Base-by-base conservation (phyloP, 2,797 vertebrate genomes). In the Eutrigla gurnardus region DNA sequence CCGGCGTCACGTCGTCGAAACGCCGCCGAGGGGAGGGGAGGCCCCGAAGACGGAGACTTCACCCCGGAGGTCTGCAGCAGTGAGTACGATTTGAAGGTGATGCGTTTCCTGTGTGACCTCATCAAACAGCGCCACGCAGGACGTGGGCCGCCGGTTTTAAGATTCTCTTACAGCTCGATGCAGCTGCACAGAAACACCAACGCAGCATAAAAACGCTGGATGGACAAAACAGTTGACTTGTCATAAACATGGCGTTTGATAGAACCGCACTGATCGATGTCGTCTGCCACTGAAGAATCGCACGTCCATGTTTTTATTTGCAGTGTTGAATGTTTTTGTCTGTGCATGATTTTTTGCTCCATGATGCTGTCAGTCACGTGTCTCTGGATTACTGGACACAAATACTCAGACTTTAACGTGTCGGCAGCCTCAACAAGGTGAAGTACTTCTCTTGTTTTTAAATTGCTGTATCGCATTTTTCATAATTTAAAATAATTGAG, bases 31-130 rank as follows among this genome's bases (percentile, higher is more conserved):
- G 92, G 93, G 36, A 65, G 70, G n/a, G 65, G 88, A 4, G 89
- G 86, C 65, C 60, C 88, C 6, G 92, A 90, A 0, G 64, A 55
- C 1, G 61, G 0, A 11, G 18, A 80, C 83, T 92, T 37, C 9
- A 86, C 81, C 0, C 91, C 91, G 58, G 94, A 93, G 14, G 82
- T 93, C 60, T 81, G 78, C 76, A 61, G 63, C 5, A 90, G 92
- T 7, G 92, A 95, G 0, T 94, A 95, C 32, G 98, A 99, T 32
- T 3, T 92, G 69, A 95, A 86, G 72, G 96, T 99, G 17, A 93
- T 99, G 49, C 88, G 88, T 81, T 96, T 96, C 83, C 93, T 99
- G 84, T 97, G 97, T 0, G 96, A 98, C 90, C 95, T 99, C 78
- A 92, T 99, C 80, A 96, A 95, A 75, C 93, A 93, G 90, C 93